Conservation (phyloP, 2,888 invertebrate genomes). For the Platycheirus albimanus region DNA sequence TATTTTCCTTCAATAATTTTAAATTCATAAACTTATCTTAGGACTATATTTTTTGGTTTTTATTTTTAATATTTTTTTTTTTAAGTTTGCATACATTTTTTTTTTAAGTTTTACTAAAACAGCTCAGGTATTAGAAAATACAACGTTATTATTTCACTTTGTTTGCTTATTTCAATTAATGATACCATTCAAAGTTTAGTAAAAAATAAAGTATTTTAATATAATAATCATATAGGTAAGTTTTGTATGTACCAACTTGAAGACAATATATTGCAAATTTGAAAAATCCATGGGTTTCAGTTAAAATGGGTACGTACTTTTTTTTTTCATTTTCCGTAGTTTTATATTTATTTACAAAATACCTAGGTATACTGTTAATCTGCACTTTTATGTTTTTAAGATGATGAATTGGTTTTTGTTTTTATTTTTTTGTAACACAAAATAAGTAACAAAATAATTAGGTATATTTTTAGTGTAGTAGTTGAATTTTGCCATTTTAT, state of each 20-base stretch:
- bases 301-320: slow-evolving; percentile 7
- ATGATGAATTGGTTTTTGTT: too few species aligned
- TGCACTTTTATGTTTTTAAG: too few species aligned
- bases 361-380: background rate
- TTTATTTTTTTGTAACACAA: slow-evolving; percentile 17
- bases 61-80: background rate
- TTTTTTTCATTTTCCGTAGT: background rate
- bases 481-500: slow-evolving; percentile 16
- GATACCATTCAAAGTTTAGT: slow-evolving; percentile 39
- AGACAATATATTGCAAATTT: slow-evolving; percentile 46
- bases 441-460: slow-evolving; percentile 12
- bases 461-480: background rate
- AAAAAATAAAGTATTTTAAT: slow-evolving; percentile 32
- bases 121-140: slow-evolving; percentile 58
- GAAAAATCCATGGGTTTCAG: slow-evolving; percentile 26
- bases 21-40: slow-evolving; percentile 59
- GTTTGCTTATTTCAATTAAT: slow-evolving; percentile 12
- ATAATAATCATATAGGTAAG: background rate
- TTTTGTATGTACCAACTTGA: slow-evolving; percentile 33
- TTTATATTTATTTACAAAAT: slow-evolving; percentile 53
- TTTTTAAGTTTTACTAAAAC: slow-evolving; percentile 49
- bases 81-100: slow-evolving; percentile 30
- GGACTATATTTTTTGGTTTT: slow-evolving; percentile 25
- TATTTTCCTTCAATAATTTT: slow-evolving; percentile 49
- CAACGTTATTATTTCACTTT: slow-evolving; percentile 35